A percentile compares a stretch with the other conserved stretches of the same genome.
phyloP scores from a whole-genome alignment of 2,113 vertebrate genomes.

The Gobio gobio region DNA sequence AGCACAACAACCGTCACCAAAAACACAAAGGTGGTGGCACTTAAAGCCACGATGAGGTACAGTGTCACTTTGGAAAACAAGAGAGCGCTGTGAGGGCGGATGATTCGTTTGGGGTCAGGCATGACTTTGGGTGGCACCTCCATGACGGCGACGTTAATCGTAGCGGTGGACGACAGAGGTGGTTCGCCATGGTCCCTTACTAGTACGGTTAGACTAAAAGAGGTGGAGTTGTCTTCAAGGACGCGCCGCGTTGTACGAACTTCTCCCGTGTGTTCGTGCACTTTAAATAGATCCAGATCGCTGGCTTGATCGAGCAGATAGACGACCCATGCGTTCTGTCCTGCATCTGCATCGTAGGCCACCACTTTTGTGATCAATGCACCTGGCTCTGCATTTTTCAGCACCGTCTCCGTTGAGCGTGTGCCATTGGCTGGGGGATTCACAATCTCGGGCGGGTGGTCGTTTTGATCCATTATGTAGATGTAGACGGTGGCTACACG shows the following conservation, averaged over 20 bases:
- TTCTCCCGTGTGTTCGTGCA: slow-evolving; percentile 93
- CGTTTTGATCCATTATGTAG: slow-evolving; percentile 91
- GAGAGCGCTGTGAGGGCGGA: slow-evolving; percentile 78
- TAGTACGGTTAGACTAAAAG: slow-evolving; percentile 86
- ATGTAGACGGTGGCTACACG: slow-evolving; percentile 89
- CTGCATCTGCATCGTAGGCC: slow-evolving; percentile 94
- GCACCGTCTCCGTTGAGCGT: slow-evolving; percentile 87
- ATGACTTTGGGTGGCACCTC: slow-evolving; percentile 87
- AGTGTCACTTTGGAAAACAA: slow-evolving; percentile 91
- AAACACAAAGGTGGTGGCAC: slow-evolving; percentile 93
- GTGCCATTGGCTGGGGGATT: slow-evolving; percentile 89
- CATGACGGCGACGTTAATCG: slow-evolving; percentile 89
- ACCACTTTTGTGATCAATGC: slow-evolving; percentile 95
- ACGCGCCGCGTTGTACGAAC: slow-evolving; percentile 91
- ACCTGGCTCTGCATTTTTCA: slow-evolving; percentile 85
- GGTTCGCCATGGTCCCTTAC: slow-evolving; percentile 93
- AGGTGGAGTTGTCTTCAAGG: slow-evolving; percentile 84
- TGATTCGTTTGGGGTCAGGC: slow-evolving; percentile 86
- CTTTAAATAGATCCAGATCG: slow-evolving; percentile 89
- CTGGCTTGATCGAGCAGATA: slow-evolving; percentile 85
- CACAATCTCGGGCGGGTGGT: slow-evolving; percentile 90
- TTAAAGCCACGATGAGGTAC: slow-evolving; percentile 94
- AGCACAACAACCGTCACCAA: slow-evolving; percentile 91
- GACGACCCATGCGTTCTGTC: slow-evolving; percentile 93
- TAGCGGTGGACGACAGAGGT: slow-evolving; percentile 85